phyloP scores from a whole-genome alignment of 1,140 invertebrate species.

The Pseudomyrmex pallidus region DNA sequence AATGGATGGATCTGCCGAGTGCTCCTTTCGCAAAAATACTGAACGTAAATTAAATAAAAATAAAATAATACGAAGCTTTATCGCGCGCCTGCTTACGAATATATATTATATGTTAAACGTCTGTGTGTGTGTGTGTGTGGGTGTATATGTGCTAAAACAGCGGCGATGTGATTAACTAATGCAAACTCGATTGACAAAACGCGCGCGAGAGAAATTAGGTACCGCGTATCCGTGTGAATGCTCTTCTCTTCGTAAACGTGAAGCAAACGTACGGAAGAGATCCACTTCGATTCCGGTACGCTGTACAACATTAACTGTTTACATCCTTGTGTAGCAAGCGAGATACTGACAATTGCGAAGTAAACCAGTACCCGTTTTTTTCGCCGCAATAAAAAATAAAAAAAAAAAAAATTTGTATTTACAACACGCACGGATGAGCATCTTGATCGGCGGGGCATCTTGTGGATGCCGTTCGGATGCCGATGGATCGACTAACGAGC shows the following conservation, averaged over 20 bases:
- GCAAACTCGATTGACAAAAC: constrained; percentile 17
- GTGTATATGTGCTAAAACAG: constrained; percentile 8
- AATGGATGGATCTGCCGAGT: constrained; percentile 58
- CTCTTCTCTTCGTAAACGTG: constrained; percentile 24
- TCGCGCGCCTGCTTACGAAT: neutral
- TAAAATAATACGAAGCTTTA: constrained; percentile 13
- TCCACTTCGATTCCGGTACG: too few species aligned
- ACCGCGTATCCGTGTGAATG: constrained; percentile 34
- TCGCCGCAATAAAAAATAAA: neutral
- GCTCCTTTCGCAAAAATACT: constrained; percentile 77
- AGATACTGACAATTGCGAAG: constrained; percentile 73
- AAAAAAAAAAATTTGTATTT: constrained; percentile 15
- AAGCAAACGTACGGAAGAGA: neutral
- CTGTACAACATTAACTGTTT: constrained; percentile 52
- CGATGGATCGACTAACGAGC: too few species aligned
- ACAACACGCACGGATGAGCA: constrained; percentile 16
- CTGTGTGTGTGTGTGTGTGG: too few species aligned
- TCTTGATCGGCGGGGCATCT: constrained; percentile 1
- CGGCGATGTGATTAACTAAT: constrained; percentile 51
- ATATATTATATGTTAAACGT: too few species aligned
- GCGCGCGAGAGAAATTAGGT: constrained; percentile 56
- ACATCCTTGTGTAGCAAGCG: constrained; percentile 42
- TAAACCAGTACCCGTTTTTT: constrained; percentile 51
- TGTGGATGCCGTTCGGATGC: too few species aligned
- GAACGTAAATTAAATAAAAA: constrained; percentile 81